Base-by-base conservation (phyloP, 1,140 invertebrate species). In the Rhyacophila brunnea region DNA sequence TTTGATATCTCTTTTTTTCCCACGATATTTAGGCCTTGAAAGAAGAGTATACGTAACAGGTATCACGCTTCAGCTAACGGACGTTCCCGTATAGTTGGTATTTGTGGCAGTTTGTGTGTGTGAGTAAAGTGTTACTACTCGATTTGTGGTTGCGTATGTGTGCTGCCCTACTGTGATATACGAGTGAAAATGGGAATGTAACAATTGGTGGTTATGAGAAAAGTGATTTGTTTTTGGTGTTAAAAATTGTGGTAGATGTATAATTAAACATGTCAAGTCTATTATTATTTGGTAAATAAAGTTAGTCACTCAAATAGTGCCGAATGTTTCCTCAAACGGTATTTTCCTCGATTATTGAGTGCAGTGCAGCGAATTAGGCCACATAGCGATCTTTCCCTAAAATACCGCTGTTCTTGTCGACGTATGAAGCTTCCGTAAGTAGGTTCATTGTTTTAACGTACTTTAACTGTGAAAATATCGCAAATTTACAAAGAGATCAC, bases 331-430 rank as follows among this genome's bases (percentile, higher is more conserved):
- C 36, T 43, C 6, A 58, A 58, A 58, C 55, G 55, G 55, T 58
- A 58, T 50, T 50, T 58, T 17, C 46, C 32, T 77, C 75, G 74
- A 75, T 74, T 74, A 77, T 77, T 74, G 74, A 78, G 75, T 73
- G 75, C 73, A 59, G 70, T 75, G 74, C 72, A 73, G 73, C 76
- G 75, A 78, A 78, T 78, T 78, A 77, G 75, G 76, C 76, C 76
- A 78, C 76, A 78, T 78, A 78, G 76, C 76, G 76, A 78, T 77
- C 75, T 78, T 75, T 78, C 76, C 76, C 74, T 77, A 77, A 78
- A 77, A 77, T 77, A 78, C 76, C 76, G 76, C 76, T 77, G 75
- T 74, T 78, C 75, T 74, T 77, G 75, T 77, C 76, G 75, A 77
- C 76, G 76, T 77, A 77, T 77, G 71, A 75, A 73, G 66, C 60